phyloP scores from a whole-genome alignment of 2,888 invertebrate genomes.

The Lepidocyrtinus sp. region DNA sequence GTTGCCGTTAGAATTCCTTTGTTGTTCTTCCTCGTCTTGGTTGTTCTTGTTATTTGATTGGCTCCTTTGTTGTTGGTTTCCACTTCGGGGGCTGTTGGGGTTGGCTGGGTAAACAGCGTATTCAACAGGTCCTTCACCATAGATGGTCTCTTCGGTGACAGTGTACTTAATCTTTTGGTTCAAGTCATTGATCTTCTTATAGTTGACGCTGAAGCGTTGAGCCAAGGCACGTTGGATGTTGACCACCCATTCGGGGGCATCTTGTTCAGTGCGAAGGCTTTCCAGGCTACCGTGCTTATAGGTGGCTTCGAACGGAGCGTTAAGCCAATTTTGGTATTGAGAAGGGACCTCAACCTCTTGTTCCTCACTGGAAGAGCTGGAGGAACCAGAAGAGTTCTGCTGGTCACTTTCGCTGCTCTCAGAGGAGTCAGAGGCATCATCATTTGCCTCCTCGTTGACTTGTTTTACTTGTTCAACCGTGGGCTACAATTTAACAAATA shows the following conservation, averaged over 20 bases:
- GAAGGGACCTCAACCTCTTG: slow-evolving; percentile 13
- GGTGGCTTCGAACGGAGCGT: slow-evolving; percentile 41
- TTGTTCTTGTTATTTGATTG: too few species aligned
- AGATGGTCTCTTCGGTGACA: slow-evolving; percentile 44
- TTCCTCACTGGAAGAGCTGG: slow-evolving; percentile 18
- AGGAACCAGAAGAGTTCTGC: slow-evolving; percentile 32
- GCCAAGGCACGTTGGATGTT: slow-evolving; percentile 55
- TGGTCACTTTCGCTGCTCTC: slow-evolving; percentile 48
- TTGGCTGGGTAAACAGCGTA: slow-evolving; percentile 36
- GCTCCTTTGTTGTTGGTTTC: neutral
- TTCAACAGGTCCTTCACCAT: slow-evolving; percentile 35
- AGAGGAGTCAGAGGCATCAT: slow-evolving; percentile 35
- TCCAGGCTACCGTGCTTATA: slow-evolving; percentile 36
- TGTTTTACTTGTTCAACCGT: slow-evolving; percentile 17
- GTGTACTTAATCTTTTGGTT: slow-evolving; percentile 20
- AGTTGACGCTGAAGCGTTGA: slow-evolving; percentile 35
- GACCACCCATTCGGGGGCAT: slow-evolving; percentile 44
- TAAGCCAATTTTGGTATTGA: slow-evolving; percentile 27
- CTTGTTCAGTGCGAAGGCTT: slow-evolving; percentile 36
- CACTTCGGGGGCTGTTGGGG: neutral
- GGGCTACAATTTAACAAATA: slow-evolving; percentile 17
- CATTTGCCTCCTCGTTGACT: slow-evolving; percentile 40
- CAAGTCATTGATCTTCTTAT: slow-evolving; percentile 35
- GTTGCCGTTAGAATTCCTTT: too few species aligned
- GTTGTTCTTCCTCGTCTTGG: too few species aligned